These are phyloP conservation scores for Saguinus imperator DNA, from an alignment of 2,113 vertebrate species.

Conservation along the genomic window DNA sequence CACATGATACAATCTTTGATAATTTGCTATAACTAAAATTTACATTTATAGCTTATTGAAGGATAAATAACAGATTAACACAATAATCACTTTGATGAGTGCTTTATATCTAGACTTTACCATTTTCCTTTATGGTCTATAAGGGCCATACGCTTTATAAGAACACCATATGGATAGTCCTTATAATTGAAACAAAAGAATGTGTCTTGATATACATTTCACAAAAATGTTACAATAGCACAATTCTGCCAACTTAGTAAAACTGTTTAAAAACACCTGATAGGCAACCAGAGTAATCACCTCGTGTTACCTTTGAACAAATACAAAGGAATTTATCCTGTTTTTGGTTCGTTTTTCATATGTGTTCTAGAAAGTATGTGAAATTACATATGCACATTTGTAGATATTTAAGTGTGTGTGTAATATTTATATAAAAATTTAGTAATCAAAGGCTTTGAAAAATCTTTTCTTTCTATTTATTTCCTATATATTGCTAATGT, in stretches of 20 bases:
- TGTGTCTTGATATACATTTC: background rate
- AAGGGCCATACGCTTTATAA: no score
- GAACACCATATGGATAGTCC: background rate
- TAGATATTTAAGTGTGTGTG: background rate
- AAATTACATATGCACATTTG: background rate
- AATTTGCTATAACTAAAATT: background rate
- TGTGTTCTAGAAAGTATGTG: background rate
- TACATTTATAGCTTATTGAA: background rate
- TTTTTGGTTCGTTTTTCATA: background rate
- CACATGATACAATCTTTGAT: background rate
- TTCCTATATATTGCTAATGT: background rate
- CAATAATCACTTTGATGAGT: background rate
- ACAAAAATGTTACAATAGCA: background rate
- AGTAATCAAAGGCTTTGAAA: background rate
- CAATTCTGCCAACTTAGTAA: background rate
- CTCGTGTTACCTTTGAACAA: background rate
- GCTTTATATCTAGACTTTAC: background rate
- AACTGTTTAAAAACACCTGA: background rate
- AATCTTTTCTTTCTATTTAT: background rate
- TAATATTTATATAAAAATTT: background rate
- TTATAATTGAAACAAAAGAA: background rate
- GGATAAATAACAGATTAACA: background rate
- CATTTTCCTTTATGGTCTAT: background rate
- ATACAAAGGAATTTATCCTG: background rate
- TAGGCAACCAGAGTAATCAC: background rate